Conservation (phyloP, 2,113 vertebrate species). For the Trochalopteron elliotii region DNA sequence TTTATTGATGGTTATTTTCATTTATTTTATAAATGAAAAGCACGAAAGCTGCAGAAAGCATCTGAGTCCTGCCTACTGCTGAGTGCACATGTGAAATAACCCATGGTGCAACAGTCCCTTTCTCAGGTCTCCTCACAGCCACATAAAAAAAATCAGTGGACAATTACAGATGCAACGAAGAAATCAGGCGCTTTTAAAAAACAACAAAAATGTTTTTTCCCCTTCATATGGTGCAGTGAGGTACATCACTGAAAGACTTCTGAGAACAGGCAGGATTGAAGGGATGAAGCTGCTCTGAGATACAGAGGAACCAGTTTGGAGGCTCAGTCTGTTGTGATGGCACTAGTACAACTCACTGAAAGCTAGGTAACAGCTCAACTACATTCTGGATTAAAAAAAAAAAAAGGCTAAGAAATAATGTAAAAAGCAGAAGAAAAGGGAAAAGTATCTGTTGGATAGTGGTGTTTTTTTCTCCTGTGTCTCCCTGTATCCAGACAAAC, state of each 20-base stretch:
- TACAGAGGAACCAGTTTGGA: not conserved
- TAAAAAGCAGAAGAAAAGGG: not conserved
- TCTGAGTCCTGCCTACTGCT: not conserved
- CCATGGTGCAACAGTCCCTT: not conserved
- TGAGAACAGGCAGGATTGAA: not conserved
- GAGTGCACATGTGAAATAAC: not conserved
- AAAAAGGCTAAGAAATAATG: not conserved
- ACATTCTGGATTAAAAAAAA: not conserved
- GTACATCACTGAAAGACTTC: not conserved
- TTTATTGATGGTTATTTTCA: slow-evolving; percentile 20
- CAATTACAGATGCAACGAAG: not conserved
- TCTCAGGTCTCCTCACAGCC: not conserved
- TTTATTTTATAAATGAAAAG: not conserved
- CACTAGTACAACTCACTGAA: not conserved
- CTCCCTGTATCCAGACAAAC: not conserved
- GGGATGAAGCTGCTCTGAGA: not conserved
- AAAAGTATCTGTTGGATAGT: not conserved
- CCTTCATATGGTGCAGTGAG: not conserved
- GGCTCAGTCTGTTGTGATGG: not conserved
- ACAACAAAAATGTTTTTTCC: not conserved
- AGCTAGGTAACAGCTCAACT: not conserved
- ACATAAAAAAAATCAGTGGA: not conserved
- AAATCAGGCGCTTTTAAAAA: not conserved
- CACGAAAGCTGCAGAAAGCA: slow-evolving; percentile 28
- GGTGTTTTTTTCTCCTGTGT: not conserved